phyloP scores from a whole-genome alignment of 2,888 invertebrate genomes.

The Harpalus rubripes region DNA sequence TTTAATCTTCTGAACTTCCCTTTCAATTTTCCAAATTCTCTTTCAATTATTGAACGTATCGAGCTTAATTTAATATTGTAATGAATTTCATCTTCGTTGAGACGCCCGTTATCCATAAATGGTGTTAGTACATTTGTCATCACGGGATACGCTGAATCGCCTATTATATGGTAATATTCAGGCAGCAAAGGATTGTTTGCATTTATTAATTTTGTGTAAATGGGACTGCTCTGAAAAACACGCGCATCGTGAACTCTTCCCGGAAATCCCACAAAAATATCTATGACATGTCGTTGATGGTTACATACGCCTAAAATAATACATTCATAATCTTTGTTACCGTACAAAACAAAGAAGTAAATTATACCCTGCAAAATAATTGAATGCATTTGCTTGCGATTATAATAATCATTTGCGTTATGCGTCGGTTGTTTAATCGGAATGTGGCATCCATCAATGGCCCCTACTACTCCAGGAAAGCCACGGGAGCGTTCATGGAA shows the following conservation, averaged over 20 bases:
- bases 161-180: no score
- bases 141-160: no score
- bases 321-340: neutral
- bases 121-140: no score
- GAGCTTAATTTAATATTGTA: conserved; percentile 57
- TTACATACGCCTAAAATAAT: conserved; percentile 32
- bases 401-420: conserved; percentile 54
- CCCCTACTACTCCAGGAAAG: conserved; percentile 10
- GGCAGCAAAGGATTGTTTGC: no score
- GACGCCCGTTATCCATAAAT: conserved; percentile 64
- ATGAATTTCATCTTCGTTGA: conserved; percentile 44
- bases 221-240: conserved; percentile 60
- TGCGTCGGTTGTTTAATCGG: conserved; percentile 54
- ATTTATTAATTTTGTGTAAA: conserved; percentile 5
- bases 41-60: conserved; percentile 56
- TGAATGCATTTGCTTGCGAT: conserved; percentile 48
- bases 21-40: conserved; percentile 61
- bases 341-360: neutral
- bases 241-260: conserved; percentile 67
- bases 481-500: conserved; percentile 10
- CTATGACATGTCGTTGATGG: conserved; percentile 45
- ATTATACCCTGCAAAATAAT: conserved; percentile 49
- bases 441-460: conserved; percentile 66
- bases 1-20: conserved; percentile 59
- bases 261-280: conserved; percentile 62